Evolutionary conservation across 1,140 invertebrate genomes (phyloP).

Genomic region (Calycopis cecrops): DNA sequence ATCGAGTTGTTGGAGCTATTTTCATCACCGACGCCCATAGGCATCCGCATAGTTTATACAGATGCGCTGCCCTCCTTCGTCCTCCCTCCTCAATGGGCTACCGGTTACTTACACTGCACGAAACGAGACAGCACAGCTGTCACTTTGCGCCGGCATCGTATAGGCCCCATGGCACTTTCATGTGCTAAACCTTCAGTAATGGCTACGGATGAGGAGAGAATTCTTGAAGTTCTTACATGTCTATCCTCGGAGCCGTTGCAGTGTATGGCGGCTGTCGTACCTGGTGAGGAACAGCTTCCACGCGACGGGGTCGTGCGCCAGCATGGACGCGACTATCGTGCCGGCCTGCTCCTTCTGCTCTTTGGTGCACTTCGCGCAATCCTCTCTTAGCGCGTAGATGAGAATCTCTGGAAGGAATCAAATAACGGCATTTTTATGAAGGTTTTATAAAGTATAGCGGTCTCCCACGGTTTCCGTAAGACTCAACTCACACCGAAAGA

Average conservation of each 20-base stretch:
- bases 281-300: conserved; percentile 66
- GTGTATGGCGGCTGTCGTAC: conserved; percentile 47
- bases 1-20: no score
- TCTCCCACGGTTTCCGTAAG: no score
- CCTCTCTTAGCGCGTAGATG: conserved; percentile 55
- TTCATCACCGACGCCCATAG: no score
- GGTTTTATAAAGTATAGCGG: background rate
- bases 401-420: conserved; percentile 39
- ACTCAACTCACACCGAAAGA: no score
- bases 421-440: background rate
- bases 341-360: conserved; percentile 51
- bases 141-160: no score
- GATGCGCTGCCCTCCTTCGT: no score
- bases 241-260: conserved; percentile 50
- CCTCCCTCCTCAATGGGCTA: no score
- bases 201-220: background rate
- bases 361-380: conserved; percentile 45
- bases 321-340: conserved; percentile 48
- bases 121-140: no score
- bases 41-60: no score
- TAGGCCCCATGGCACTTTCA: no score
- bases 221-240: conserved; percentile 15
- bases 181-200: no score
- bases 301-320: conserved; percentile 55
- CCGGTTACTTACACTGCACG: no score